Base-by-base conservation (phyloP, 1,140 invertebrate genomes). In the Drosophila tropicalis region DNA sequence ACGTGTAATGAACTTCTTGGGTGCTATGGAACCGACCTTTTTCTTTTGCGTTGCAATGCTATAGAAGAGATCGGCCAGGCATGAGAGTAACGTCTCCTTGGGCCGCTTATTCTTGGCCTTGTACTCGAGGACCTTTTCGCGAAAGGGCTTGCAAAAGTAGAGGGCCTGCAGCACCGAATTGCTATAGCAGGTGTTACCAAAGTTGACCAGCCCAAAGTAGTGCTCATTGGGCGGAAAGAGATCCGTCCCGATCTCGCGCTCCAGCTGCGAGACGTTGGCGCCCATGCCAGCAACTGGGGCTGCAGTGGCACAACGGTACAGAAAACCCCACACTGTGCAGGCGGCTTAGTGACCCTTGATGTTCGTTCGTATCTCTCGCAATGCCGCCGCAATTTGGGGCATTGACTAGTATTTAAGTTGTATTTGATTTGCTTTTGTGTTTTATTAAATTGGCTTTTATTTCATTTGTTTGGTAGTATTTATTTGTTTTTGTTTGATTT, bases 161-260 rank as follows among this genome's bases (percentile, higher is more conserved):
- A 99, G 94, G 17, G 99, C 99, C 95, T 99, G 99, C 64, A 99
- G 94, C 63, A 99, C 99, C 44, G 98, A 99, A 93, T 99, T 99
- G 92, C 98, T 99, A 92, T 99, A 99, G 93, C 99, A 99, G 9
- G 99, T 99, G 93, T 99, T 99, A 64, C 99, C 99, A 95, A 99
- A 99, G 95, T 99, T 99, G 71, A 99, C 97, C 93, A 99, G 95
- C 92, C 98, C 98, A 95, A 99, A 99, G 93, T 99, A 99, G 93
- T 99, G 97, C 93, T 99, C 98, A 93, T 99, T 99, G 62, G 97
- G 96, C 90, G 98, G 98, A 93, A 99, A 98, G 92, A 98, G 97
- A 93, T 99, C 98, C 81, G 97, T 95, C 90, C 98, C 98, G 91
- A 99, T 99, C 94, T 99, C 98, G 94, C 97, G 96, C 94, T 99